phyloP scores from a whole-genome alignment of 2,797 vertebrate genomes.

The Pempheris klunzingeri region DNA sequence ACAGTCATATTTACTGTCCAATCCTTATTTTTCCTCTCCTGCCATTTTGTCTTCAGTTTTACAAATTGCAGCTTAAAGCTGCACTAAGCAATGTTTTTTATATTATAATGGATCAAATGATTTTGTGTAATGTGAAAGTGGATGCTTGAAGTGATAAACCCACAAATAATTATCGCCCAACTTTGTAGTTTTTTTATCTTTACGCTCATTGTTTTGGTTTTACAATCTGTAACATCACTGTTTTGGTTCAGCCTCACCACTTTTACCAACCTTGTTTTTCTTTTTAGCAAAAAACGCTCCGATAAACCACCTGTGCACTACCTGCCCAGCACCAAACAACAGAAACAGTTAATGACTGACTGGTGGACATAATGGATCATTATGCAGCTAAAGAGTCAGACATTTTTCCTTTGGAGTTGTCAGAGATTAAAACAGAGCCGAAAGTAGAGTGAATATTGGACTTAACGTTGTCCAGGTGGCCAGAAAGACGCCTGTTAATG shows the following conservation, averaged over 20 bases:
- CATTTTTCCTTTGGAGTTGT: not conserved
- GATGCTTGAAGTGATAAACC: not conserved
- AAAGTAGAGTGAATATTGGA: not conserved
- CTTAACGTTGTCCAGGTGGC: not conserved
- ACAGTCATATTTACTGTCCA: not conserved
- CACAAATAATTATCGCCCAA: not conserved
- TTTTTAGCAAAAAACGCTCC: slow-evolving; percentile 1
- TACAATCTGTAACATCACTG: not conserved
- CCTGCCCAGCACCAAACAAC: not conserved
- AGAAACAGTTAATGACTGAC: not conserved
- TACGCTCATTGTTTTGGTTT: not conserved
- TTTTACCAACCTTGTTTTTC: not conserved
- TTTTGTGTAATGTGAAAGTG: not conserved
- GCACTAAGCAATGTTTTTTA: not conserved
- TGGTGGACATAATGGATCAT: not conserved
- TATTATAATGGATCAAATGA: not conserved
- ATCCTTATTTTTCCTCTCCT: not conserved
- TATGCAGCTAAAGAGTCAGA: not conserved
- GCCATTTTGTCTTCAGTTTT: not conserved
- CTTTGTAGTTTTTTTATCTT: not conserved
- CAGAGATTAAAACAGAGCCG: not conserved
- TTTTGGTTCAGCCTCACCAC: not conserved
- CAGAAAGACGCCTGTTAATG: not conserved
- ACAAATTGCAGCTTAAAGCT: not conserved
- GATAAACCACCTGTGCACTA: not conserved